phyloP scores from a whole-genome alignment of 2,888 invertebrate species.

The Rambutsinella grinnellia region DNA sequence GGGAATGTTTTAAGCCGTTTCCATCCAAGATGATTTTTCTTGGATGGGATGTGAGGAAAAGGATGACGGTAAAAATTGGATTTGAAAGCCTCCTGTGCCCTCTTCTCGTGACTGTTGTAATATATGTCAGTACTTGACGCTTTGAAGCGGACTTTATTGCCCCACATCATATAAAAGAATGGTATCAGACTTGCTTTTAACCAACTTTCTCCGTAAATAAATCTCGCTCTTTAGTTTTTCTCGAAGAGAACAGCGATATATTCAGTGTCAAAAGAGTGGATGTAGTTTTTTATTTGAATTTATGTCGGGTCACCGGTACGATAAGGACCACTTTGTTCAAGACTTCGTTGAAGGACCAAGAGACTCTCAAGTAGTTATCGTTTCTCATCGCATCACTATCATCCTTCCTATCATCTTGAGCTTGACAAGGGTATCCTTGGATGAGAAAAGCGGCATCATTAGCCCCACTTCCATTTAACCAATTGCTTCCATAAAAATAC shows the following conservation, averaged over 20 bases:
- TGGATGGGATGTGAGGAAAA: slow-evolving; percentile 29
- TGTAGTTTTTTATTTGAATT: not conserved
- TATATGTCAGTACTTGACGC: slow-evolving; percentile 61
- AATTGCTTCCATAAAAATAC: too few species aligned
- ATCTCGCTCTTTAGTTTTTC: slow-evolving; percentile 16
- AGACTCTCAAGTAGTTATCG: too few species aligned
- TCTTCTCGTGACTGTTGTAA: slow-evolving; percentile 50
- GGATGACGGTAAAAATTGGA: slow-evolving; percentile 63
- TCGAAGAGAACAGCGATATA: not conserved
- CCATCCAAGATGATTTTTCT: too few species aligned
- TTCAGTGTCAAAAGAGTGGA: not conserved
- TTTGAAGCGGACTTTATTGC: slow-evolving; percentile 62
- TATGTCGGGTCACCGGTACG: slow-evolving; percentile 19
- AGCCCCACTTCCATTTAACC: too few species aligned
- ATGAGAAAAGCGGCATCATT: too few species aligned
- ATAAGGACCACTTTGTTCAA: too few species aligned
- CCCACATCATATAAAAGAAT: slow-evolving; percentile 36
- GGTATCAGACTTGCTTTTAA: too few species aligned
- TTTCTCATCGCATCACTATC: too few species aligned
- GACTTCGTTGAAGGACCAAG: too few species aligned
- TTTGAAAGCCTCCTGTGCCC: slow-evolving; percentile 53
- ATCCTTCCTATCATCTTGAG: too few species aligned
- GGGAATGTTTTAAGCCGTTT: too few species aligned
- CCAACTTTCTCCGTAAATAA: slow-evolving; percentile 13
- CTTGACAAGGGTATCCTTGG: too few species aligned